Percentiles rank a stretch among this genome's conserved stretches.
phyloP scores from a whole-genome alignment of 1,140 invertebrate species.

The Helicoverpa zea region DNA sequence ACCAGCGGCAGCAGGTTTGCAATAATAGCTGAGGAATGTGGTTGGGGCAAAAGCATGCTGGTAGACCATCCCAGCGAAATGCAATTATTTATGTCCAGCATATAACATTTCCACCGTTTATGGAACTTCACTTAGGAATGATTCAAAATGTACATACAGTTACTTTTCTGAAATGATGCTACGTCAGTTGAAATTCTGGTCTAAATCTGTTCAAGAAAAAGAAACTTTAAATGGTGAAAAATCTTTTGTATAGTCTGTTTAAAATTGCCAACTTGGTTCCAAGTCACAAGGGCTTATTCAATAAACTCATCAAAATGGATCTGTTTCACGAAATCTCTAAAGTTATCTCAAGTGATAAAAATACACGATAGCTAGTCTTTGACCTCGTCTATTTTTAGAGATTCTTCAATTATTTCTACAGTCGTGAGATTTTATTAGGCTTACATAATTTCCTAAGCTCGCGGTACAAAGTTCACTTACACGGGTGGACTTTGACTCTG shows the following conservation, averaged over 20 bases:
- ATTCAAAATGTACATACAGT: no score
- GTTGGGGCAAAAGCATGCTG: neutral
- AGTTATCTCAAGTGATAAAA: neutral
- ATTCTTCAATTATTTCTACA: neutral
- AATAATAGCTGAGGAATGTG: slow-evolving; percentile 9
- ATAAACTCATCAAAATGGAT: neutral
- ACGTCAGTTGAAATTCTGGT: no score
- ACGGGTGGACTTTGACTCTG: neutral
- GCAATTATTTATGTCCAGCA: no score
- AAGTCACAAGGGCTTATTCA: no score
- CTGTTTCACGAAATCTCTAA: neutral
- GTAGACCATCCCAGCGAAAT: neutral
- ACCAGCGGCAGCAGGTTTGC: neutral
- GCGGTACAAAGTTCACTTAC: neutral
- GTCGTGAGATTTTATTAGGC: neutral
- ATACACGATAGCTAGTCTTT: neutral
- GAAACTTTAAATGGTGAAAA: no score
- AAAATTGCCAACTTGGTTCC: no score
- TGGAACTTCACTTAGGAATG: no score
- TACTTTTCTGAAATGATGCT: no score
- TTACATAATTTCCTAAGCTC: neutral
- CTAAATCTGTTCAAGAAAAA: no score
- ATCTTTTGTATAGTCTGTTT: no score
- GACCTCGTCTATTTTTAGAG: neutral
- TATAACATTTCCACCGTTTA: no score